A percentile compares a stretch with the other conserved stretches of the same genome.
Conservation (phyloP, 2,797 vertebrate genomes). For the Girardinus metallicus region DNA sequence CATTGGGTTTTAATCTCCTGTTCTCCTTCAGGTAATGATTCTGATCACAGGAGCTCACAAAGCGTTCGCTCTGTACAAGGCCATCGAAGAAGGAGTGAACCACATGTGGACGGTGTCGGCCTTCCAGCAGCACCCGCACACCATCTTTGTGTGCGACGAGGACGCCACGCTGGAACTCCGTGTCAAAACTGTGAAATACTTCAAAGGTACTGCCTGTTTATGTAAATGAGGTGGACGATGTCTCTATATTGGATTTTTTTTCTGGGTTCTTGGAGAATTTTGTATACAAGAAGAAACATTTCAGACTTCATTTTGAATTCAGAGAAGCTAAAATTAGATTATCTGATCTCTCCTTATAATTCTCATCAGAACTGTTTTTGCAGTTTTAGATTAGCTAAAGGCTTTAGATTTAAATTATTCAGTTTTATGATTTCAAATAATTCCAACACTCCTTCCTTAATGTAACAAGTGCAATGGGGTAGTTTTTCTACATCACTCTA, state of each 20-base stretch:
- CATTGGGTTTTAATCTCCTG: neutral
- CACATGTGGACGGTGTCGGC: slow-evolving; percentile 98
- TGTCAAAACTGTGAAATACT: slow-evolving; percentile 95
- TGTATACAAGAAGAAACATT: neutral
- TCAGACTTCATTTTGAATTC: neutral
- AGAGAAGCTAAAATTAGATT: neutral
- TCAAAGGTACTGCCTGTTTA: slow-evolving; percentile 84
- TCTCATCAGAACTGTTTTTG: neutral
- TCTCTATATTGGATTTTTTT: neutral
- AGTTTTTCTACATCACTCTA: neutral
- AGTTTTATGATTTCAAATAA: neutral
- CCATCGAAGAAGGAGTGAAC: slow-evolving; percentile 94
- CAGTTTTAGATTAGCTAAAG: neutral
- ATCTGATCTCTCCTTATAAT: neutral
- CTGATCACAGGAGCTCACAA: slow-evolving; percentile 96
- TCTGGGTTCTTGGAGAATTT: neutral
- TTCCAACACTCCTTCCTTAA: neutral
- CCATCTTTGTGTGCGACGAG: slow-evolving; percentile 93
- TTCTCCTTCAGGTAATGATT: slow-evolving; percentile 88
- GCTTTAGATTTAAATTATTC: neutral
- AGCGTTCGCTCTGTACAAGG: slow-evolving; percentile 94
- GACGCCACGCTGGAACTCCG: slow-evolving; percentile 93
- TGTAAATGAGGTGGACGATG: neutral
- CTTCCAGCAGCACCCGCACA: slow-evolving; percentile 93
- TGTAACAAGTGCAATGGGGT: neutral